Evolutionary conservation across 2,888 invertebrate genomes (phyloP), one percentile per base, ranked within the genome.

Genomic region (Phymatocera aterrima): DNA sequence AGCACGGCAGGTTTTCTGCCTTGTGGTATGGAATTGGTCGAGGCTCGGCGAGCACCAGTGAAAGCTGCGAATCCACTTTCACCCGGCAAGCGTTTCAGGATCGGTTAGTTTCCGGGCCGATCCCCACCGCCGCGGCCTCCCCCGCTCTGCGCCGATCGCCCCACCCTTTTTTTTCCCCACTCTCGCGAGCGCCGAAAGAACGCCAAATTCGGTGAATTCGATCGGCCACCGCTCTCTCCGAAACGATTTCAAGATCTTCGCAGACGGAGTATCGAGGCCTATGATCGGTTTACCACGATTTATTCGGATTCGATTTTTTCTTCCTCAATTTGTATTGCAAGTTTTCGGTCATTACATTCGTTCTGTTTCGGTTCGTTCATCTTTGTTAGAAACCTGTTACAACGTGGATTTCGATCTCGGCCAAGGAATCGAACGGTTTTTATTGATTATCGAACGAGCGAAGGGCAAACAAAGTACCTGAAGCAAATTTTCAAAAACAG

Each of bases 1-100:
- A n/a, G n/a, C n/a, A n/a, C n/a, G n/a, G n/a, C n/a, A n/a, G n/a
- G n/a, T n/a, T n/a, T n/a, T n/a, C 72, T 31, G 60, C 60, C 21
- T 57, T 31, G 75, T 28, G 37, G 75, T 48, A 60, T 12, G 24
- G 75, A 57, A 75, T 37, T 60, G 57, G 75, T 75, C 75, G 75
- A 75, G 75, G 75, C 82, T 81, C 83, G 82, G 84, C 85, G 75
- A 75, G 40, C 57, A 75, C 54, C 60, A 90, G 90, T 90, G 90
- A 90, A 90, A 90, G 90, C 88, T 90, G 87, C 86, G 81, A 84
- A 82, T 87, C 89, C 87, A 90, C 90, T 90, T 90, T 90, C 90
- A 87, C 90, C 89, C 84, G 84, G 84, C 83, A 82, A 82, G 68
- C 81, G 84, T 83, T 57, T 82, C 84, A 57, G 28, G 83, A 83